Base-by-base conservation (phyloP, 2,888 invertebrate species). In the Pogonocherus hispidulus region DNA sequence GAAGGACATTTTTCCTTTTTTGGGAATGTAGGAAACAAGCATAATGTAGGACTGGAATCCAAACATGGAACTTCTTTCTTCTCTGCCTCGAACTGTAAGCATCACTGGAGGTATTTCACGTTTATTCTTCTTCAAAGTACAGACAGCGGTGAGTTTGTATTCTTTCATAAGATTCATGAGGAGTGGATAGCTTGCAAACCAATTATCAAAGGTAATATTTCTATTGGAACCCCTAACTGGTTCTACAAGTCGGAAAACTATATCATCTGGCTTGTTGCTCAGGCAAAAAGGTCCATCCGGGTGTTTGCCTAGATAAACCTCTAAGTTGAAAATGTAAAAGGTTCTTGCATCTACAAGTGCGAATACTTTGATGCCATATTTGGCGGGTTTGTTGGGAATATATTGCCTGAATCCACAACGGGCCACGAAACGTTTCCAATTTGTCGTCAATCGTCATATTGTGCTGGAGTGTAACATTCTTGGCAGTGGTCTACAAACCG, bases 141-240 rank as follows among this genome's bases (percentile, higher is more conserved):
- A 44, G 44, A 59, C 59, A 59, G 59, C 2, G 19, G 46, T 59
- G 11, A 59, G 14, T 11, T 46, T 37, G 23, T 46, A 20, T 32
- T 59, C 2, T 14, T 16, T 23, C 16, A 59, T 1, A 4, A 59
- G 47, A 16, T 18, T 14, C n/a, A 32, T 19, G 22, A 46, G 19
- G 5, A 59, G 11, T 27, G 22, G 27, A 19, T 60, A 60, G 18
- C 60, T 47, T 14, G 60, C 47, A 19, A 41, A 60, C 27, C 47
- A 60, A 16, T 63, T 63, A 22, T 52, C 63, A 27, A 52, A 63
- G 3, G 37, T 63, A 0, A 63, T 22, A 37, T 54, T 63, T 23
- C 44, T 18, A 37, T 54, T 16, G 54, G 18, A 37, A 44, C n/a
- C n/a, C n/a, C n/a, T n/a, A n/a, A n/a, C 41, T 32, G 63, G 52